Conservation (phyloP, 2,113 vertebrate species). For the Heliornis fulica region DNA sequence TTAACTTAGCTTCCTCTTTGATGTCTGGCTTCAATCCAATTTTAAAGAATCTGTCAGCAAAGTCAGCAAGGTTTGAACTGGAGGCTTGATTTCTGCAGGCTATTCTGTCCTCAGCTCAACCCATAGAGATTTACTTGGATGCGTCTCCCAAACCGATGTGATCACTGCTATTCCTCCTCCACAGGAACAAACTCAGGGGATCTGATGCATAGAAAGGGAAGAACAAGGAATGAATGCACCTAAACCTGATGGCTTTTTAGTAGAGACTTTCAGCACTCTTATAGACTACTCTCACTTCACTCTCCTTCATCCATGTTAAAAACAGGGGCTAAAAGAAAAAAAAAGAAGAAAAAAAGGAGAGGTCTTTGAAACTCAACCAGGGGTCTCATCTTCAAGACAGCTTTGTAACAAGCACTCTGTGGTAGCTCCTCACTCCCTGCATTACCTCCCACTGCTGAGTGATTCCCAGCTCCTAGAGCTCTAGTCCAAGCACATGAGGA, state of each 20-base stretch:
- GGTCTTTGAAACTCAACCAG: neutral
- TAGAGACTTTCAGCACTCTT: neutral
- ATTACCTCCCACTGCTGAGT: neutral
- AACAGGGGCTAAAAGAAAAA: neutral
- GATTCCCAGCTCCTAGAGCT: neutral
- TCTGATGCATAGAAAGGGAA: neutral
- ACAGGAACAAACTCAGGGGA: neutral
- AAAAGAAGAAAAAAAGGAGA: neutral
- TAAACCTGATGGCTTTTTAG: neutral
- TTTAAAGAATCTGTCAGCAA: constrained; percentile 61
- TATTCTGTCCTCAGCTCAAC: constrained; percentile 6
- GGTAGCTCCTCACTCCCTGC: neutral
- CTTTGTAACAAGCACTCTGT: neutral
- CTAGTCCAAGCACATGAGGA: neutral
- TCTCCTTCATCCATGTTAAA: neutral
- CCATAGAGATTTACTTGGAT: neutral
- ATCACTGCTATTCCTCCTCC: neutral
- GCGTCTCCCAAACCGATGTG: neutral
- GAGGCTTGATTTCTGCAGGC: constrained; percentile 50
- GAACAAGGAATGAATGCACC: neutral
- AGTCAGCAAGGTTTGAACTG: constrained; percentile 35
- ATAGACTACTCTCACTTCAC: neutral
- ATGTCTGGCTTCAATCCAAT: constrained; percentile 59
- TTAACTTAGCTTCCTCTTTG: constrained; percentile 61
- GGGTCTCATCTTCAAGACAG: neutral